Evolutionary conservation across 2,888 invertebrate genomes (phyloP).

Genomic region (Drosophila picticornis): DNA sequence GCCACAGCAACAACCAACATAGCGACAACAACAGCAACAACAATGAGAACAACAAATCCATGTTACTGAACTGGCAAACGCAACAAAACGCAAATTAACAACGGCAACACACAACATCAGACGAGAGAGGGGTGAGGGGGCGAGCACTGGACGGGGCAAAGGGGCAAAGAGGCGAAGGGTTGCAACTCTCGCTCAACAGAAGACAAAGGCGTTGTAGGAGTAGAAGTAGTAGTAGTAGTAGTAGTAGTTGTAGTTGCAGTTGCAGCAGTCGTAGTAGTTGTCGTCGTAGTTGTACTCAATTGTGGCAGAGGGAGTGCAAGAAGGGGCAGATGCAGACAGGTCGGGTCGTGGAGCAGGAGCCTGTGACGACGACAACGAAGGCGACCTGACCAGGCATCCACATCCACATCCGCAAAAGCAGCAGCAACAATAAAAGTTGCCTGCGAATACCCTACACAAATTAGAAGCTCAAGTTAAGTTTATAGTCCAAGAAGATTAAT

Average conservation of each 20-base stretch:
- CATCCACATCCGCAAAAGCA: conserved; percentile 51
- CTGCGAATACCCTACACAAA: conserved; percentile 35
- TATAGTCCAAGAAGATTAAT: neutral
- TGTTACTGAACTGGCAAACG: conserved; percentile 64
- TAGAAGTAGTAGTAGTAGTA: conserved; percentile 7
- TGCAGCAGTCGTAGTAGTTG: neutral
- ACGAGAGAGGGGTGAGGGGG: neutral
- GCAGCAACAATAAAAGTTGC: conserved; percentile 4
- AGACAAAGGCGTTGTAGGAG: conserved; percentile 39
- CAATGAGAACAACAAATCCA: conserved; percentile 45
- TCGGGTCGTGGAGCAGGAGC: conserved; percentile 44
- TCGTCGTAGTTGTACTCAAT: neutral
- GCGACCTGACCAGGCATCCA: conserved; percentile 59
- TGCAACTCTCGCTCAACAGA: conserved; percentile 1
- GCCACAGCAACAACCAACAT: conserved; percentile 6
- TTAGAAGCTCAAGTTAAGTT: neutral
- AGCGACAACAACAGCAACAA: conserved; percentile 40
- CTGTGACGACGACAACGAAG: conserved; percentile 4
- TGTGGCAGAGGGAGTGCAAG: neutral
- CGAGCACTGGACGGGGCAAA: neutral
- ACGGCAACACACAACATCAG: conserved; percentile 56
- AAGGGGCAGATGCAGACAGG: conserved; percentile 17
- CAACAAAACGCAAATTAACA: conserved; percentile 81
- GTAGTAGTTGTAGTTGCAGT: neutral
- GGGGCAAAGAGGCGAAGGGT: neutral